Base-by-base conservation (phyloP, 2,888 invertebrate genomes). In the Erpobdella octoculata region DNA sequence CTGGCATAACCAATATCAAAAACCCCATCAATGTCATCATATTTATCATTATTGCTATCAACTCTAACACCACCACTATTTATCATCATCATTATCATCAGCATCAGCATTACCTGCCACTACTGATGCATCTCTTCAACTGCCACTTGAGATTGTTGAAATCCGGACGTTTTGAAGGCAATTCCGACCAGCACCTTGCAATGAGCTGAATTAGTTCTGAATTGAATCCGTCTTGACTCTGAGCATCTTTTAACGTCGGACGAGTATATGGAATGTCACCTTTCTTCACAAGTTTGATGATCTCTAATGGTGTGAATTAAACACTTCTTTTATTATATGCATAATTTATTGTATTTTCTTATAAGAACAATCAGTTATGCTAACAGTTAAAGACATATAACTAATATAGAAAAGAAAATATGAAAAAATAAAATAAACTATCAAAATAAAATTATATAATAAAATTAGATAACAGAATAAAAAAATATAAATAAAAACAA, bases 171-270 rank as follows among this genome's bases (percentile, higher is more conserved):
- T 94, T 92, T 0, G 88, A 85, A 0, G 93, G 89, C 76, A 95
- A 93, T 80, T 97, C 96, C 0, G 91, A 88, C 97, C 97, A 98
- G 83, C 97, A 96, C 76, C 89, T 87, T 68, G 89, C 87, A 89
- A 98, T 92, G 74, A 95, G 86, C 21, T 82, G 80, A 41, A 89
- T 88, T 21, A 90, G 88, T 48, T 83, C 84, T 74, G 92, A 91
- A 73, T 78, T 78, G 68, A 59, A 65, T 9, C 64, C 71, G 46
- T 75, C 74, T 28, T 74, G 75, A 31, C 70, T 65, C 8, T 74
- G 71, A 15, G 53, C 65, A 28, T 72, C 70, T 21, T 35, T 37
- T 21, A 73, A 36, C 73, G 88, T 88, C 68, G 93, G 97, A 35
- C 97, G 88, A 77, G 94, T 88, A n/a, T 87, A 86, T 15, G 85